phyloP scores from a whole-genome alignment of 2,113 vertebrate genomes.

The Callipepla californica region DNA sequence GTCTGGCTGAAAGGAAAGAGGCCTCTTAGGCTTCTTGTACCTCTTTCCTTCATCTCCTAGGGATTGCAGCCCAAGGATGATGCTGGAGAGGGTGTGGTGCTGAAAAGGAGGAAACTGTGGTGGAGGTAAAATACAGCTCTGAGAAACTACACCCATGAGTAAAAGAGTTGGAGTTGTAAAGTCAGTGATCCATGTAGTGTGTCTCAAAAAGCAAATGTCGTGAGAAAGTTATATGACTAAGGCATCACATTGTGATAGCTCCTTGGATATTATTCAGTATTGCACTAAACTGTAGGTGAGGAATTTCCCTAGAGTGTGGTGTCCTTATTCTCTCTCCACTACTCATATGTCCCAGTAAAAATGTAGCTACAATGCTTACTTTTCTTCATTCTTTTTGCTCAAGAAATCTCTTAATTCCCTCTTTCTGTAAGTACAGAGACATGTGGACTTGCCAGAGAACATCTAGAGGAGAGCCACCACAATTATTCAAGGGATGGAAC shows the following conservation, averaged over 20 bases:
- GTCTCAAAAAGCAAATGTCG: background rate
- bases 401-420: background rate
- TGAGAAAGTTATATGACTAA: background rate
- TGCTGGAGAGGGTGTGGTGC: background rate
- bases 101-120: background rate
- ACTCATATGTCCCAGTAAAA: background rate
- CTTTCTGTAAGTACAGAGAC: background rate
- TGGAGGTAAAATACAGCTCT: background rate
- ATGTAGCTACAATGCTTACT: background rate
- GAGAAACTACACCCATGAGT: background rate
- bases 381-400: background rate
- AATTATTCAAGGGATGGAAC: no score
- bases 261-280: background rate
- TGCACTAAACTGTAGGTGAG: background rate
- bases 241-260: background rate
- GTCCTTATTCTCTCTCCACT: background rate
- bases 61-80: background rate
- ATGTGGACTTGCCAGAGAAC: no score
- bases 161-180: background rate
- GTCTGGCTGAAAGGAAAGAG: conserved; percentile 26
- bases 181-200: background rate
- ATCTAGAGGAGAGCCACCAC: no score
- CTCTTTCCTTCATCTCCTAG: background rate
- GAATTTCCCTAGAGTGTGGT: background rate
- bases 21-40: background rate